Percentiles rank a stretch among this genome's conserved stretches.
Conservation (phyloP, 2,113 vertebrate genomes). For the Phrynosoma blainvillii region DNA sequence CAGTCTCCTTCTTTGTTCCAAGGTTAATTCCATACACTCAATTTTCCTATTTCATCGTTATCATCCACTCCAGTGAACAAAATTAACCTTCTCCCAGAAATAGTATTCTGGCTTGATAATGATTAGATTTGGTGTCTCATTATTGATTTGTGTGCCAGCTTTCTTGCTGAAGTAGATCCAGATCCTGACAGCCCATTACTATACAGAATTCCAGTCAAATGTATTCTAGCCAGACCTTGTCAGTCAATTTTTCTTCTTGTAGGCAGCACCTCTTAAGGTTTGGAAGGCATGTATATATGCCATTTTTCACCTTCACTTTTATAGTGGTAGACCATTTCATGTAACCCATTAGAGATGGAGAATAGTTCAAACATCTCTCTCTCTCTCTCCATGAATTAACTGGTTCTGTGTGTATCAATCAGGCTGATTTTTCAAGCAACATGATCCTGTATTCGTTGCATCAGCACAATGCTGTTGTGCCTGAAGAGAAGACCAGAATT, state of each 20-base stretch:
- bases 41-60: conserved; percentile 59
- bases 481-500: neutral
- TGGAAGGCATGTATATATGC: neutral
- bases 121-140: conserved; percentile 72
- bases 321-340: conserved; percentile 16
- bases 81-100: conserved; percentile 69
- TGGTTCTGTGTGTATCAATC: neutral
- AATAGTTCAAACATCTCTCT: conserved; percentile 4
- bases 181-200: conserved; percentile 73
- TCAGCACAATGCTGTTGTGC: neutral
- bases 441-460: neutral
- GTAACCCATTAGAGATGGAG: conserved; percentile 39
- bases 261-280: conserved; percentile 35
- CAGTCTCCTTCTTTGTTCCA: conserved; percentile 29
- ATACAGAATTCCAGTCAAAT: conserved; percentile 58
- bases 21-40: conserved; percentile 57
- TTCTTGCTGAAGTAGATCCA: conserved; percentile 72
- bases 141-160: conserved; percentile 73
- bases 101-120: conserved; percentile 64
- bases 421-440: neutral
- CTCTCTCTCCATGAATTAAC: neutral
- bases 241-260: conserved; percentile 37
- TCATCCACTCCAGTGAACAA: conserved; percentile 65
- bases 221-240: conserved; percentile 51
- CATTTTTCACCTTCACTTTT: conserved; percentile 36